Evolutionary conservation across 2,113 vertebrate genomes (phyloP), one percentile per base, ranked within the genome.

Genomic region (Amphiprion percula): DNA sequence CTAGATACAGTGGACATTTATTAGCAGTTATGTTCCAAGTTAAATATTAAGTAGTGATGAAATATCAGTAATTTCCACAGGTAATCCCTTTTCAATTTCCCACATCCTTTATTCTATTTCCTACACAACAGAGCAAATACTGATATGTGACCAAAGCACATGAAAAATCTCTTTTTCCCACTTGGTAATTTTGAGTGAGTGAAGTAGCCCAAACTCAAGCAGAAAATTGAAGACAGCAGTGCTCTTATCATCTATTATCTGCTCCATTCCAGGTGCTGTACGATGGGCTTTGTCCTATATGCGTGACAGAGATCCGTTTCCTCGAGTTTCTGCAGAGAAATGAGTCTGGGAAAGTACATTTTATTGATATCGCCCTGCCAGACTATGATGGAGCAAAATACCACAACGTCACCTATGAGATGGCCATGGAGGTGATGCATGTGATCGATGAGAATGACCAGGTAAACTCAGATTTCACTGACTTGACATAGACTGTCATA

Each of bases 341-440:
- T 2, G 15, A 24, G 26, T 23, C 77, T 2, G 60, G 10, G 3
- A 83, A 91, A 62, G 85, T 93, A 4, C 52, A 91, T 41, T 94
- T 94, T 67, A 61, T 93, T 10, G 90, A 94, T 46, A 93, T 93
- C 53, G 78, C 92, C 2, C 61, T 85, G 54, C 74, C 88, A 7
- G 89, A 49, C 54, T 94, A 93, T 3, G 82, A 93, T 28, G 85
- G 24, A 23, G 63, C 15, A n/a, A 84, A 90, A 46, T 80, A 87
- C 77, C 86, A 77, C 23, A 77, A 68, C 30, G 59, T 94, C 65
- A 89, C 63, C 78, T 94, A 91, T 21, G 90, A 93, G 54, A 91
- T 80, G 86, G 94, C 92, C 47, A 93, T 94, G 94, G 87, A 87
- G 30, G 90, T 92, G 83, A 94, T 94, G 94, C 90, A 92, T 16